Evolutionary conservation across 2,888 invertebrate species (phyloP).

Genomic region (Plusia festucae): DNA sequence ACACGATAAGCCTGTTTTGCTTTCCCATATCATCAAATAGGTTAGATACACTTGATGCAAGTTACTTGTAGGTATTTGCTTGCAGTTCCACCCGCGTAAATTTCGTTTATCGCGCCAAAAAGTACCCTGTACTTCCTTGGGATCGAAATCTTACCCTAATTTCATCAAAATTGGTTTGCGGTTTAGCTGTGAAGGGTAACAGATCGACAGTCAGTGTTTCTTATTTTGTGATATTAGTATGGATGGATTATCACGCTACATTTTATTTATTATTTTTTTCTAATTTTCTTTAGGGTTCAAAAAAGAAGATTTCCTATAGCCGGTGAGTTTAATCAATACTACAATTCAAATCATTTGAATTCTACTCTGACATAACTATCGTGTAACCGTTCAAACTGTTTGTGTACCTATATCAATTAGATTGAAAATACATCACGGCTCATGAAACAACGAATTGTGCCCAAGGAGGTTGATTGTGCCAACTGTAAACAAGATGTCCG

Average conservation of each 20-base stretch:
- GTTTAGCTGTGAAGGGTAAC: too few species aligned
- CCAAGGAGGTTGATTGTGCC: too few species aligned
- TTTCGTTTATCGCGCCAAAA: too few species aligned
- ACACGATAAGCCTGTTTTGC: slow-evolving; percentile 22
- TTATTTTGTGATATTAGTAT: too few species aligned
- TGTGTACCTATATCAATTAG: neutral
- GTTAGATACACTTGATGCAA: neutral
- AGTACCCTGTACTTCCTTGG: too few species aligned
- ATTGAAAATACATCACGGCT: neutral
- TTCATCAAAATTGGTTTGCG: too few species aligned
- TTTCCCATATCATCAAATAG: slow-evolving; percentile 12
- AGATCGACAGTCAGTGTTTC: too few species aligned
- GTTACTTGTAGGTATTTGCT: too few species aligned
- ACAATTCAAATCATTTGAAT: neutral
- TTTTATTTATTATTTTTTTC: too few species aligned
- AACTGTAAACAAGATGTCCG: slow-evolving; percentile 6
- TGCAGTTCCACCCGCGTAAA: too few species aligned
- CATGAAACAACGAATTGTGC: neutral
- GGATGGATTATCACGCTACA: neutral
- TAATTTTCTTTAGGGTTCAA: too few species aligned
- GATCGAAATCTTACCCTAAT: too few species aligned
- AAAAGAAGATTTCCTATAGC: neutral
- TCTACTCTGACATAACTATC: neutral
- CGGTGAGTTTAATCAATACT: neutral
- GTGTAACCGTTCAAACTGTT: neutral